These are phyloP conservation scores for Rhizoglyphus robini DNA, from an alignment of 1,140 invertebrate genomes.

Conservation along the genomic window DNA sequence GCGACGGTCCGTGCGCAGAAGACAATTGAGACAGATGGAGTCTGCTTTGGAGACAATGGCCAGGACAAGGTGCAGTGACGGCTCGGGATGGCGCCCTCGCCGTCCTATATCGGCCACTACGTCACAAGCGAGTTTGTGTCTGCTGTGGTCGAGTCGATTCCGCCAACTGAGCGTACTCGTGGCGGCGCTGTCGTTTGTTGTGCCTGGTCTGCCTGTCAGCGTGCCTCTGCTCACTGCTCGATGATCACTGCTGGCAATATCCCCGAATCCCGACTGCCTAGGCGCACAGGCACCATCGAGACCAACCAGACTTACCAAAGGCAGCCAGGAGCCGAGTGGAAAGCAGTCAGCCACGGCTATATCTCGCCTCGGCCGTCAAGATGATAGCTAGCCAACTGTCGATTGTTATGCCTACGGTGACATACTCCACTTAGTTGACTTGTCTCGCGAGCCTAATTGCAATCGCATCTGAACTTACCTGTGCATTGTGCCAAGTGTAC, in stretches of 20 bases:
- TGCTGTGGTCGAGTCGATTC: neutral
- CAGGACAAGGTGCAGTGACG: neutral
- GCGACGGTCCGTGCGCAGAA: conserved; percentile 1
- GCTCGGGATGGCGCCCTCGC: neutral
- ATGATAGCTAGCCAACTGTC: neutral
- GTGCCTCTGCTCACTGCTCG: neutral
- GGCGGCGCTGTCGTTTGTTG: conserved; percentile 2
- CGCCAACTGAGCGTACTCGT: no score
- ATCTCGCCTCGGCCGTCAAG: neutral
- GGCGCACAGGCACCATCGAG: no score
- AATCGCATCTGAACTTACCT: neutral
- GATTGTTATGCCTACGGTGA: no score
- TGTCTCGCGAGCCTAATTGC: no score
- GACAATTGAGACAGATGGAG: neutral
- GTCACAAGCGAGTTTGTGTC: neutral
- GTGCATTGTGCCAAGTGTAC: neutral
- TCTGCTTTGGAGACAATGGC: neutral
- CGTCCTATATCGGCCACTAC: neutral
- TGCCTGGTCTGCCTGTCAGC: neutral
- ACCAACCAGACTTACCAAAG: no score
- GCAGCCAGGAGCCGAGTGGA: no score
- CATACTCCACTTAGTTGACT: no score
- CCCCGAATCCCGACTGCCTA: neutral
- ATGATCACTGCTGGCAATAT: no score
- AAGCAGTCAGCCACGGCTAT: neutral